A percentile compares a stretch with the other conserved stretches of the same genome.
phyloP scores from a whole-genome alignment of 2,113 vertebrate species.

The Typhlomys cinereus region DNA sequence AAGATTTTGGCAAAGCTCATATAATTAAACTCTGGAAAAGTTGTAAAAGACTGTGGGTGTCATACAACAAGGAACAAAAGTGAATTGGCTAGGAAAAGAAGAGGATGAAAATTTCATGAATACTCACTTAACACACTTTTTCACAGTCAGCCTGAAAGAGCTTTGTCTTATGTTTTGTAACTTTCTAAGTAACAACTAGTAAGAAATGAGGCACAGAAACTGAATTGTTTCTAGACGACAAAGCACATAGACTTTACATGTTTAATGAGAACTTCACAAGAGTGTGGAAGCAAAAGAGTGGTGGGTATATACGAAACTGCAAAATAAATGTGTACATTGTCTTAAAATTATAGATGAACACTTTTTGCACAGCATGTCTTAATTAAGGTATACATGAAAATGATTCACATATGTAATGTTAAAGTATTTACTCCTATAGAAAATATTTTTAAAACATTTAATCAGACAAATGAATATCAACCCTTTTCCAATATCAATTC shows the following conservation, averaged over 20 bases:
- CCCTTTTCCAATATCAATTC: too few species aligned
- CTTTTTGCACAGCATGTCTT: neutral
- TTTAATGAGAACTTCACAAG: neutral
- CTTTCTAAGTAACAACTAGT: neutral
- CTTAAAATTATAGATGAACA: neutral
- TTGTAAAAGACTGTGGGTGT: neutral
- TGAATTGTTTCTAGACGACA: neutral
- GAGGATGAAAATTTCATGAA: neutral
- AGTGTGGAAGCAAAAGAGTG: neutral
- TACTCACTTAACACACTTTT: neutral
- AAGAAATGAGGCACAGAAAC: neutral
- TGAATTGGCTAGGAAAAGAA: neutral
- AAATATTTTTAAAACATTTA: neutral
- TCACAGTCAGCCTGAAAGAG: neutral
- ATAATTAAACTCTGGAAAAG: neutral
- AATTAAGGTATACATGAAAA: neutral
- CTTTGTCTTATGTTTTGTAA: neutral
- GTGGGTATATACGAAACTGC: neutral
- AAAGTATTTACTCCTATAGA: neutral
- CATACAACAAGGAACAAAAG: neutral
- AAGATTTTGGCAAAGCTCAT: neutral
- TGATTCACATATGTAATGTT: neutral
- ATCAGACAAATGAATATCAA: neutral
- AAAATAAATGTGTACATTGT: neutral
- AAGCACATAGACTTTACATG: neutral